Evolutionary conservation across 2,888 invertebrate genomes (phyloP), one percentile per base, ranked within the genome.

Genomic region (Osmoderma eremita): DNA sequence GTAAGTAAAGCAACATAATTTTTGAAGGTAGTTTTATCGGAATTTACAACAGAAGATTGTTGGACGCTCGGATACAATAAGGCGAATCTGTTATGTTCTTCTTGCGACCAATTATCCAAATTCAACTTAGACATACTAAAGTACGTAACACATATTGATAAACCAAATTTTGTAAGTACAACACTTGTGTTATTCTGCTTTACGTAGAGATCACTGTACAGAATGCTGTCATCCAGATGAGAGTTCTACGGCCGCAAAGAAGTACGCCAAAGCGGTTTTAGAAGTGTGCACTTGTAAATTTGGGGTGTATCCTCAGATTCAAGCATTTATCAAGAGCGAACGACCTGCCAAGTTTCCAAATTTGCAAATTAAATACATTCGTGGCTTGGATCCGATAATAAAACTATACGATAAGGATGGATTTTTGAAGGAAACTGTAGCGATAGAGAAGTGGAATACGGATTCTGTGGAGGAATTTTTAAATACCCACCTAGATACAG

Each of bases 281-380:
- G 96, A 97, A 86, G 97, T 98, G 4, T 99, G 98, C 80, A 97
- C 97, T 58, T 99, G 98, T 83, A 98, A 98, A 86, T 96, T 98
- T 85, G 95, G 96, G 67, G 92, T 95, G 5, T 98, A 95, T 87
- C 98, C 98, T 42, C 98, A 98, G 86, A 96, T 98, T 76, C 95
- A 97, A 86, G 98, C 98, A 15, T 99, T 99, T 80, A 93, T 98
- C 58, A 97, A 96, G 81, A 94, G 97, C 81, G 94, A 96, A 72
- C 86, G 92, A 75, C 95, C 95, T 5, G 87, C 89, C 1, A 93
- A 95, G 81, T 97, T 95, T 80, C 92, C 95, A 36, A 97, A 97
- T 81, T 86, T 99, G 65, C 90, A 91, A 81, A 93, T 98, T 51
- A 93, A 93, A 78, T 98, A 98, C 79, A 92, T 96, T 0, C 88